These are phyloP conservation scores for Alcedo atthis DNA, from an alignment of 2,797 vertebrate genomes.

Conservation along the genomic window DNA sequence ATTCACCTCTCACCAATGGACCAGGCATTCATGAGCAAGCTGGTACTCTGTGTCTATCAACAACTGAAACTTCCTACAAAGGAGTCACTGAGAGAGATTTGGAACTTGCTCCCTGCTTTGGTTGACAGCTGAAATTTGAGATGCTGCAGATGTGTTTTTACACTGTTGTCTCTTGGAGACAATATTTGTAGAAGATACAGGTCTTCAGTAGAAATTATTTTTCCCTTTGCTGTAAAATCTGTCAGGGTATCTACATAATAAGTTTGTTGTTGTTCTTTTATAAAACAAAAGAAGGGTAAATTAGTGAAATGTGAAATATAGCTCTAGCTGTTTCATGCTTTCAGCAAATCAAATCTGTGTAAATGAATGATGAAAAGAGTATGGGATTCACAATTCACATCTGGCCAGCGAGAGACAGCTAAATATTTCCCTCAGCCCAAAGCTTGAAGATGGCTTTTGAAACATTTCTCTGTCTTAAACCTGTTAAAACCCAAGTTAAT, in stretches of 20 bases:
- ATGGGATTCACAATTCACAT: rapidly evolving
- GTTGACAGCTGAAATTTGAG: conserved; percentile 50
- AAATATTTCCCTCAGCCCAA: not conserved
- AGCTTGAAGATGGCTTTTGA: not conserved
- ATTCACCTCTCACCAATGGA: not conserved
- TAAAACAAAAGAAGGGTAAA: not conserved
- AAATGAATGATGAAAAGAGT: not conserved
- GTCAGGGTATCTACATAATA: not conserved
- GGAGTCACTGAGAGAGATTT: conserved; percentile 47
- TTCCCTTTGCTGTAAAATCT: not conserved
- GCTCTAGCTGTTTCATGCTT: not conserved
- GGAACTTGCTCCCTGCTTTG: conserved; percentile 43
- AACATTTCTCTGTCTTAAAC: not conserved
- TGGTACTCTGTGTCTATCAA: conserved; percentile 47
- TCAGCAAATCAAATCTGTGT: not conserved
- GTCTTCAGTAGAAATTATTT: not conserved
- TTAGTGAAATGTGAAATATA: not conserved
- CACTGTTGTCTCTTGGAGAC: conserved; percentile 9
- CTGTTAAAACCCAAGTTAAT: not conserved
- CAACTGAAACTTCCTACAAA: conserved; percentile 49
- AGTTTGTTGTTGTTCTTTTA: not conserved
- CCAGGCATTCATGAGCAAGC: not conserved
- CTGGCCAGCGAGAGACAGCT: not conserved
- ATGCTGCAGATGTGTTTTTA: conserved; percentile 45
- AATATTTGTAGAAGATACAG: not conserved